phyloP scores from a whole-genome alignment of 2,888 invertebrate species.

The Lithophane ornitopus region DNA sequence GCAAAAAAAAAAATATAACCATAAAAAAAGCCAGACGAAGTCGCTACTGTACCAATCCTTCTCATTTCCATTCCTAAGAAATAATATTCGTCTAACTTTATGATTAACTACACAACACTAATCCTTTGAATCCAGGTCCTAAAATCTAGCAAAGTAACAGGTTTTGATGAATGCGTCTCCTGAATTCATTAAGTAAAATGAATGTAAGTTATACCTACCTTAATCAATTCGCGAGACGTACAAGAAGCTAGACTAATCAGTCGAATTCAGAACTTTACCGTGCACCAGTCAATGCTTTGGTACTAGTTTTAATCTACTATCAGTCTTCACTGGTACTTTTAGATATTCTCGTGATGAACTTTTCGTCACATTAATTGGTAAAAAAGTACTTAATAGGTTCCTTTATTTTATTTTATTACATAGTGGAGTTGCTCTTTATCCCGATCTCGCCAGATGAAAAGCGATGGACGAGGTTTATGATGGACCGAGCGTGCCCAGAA shows the following conservation, averaged over 20 bases:
- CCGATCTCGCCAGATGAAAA: neutral
- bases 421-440: neutral
- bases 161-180: constrained; percentile 28
- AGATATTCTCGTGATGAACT: neutral
- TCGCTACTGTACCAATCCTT: neutral
- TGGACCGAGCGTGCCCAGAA: neutral
- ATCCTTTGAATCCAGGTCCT: constrained; percentile 8
- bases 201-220: constrained; percentile 52
- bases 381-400: too few relatives aligned
- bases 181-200: constrained; percentile 32
- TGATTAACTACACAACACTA: constrained; percentile 9
- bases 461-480: neutral
- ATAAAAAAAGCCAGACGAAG: neutral
- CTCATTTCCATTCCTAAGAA: constrained; percentile 10
- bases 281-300: constrained; percentile 20
- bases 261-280: constrained; percentile 56
- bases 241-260: constrained; percentile 55
- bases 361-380: neutral
- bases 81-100: constrained; percentile 11
- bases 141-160: constrained; percentile 23
- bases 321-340: neutral
- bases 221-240: constrained; percentile 49
- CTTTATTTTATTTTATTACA: too few relatives aligned
- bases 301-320: neutral
- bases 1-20: too few relatives aligned